Base-by-base conservation (phyloP, 2,888 invertebrate species). In the Drosophila affinis region DNA sequence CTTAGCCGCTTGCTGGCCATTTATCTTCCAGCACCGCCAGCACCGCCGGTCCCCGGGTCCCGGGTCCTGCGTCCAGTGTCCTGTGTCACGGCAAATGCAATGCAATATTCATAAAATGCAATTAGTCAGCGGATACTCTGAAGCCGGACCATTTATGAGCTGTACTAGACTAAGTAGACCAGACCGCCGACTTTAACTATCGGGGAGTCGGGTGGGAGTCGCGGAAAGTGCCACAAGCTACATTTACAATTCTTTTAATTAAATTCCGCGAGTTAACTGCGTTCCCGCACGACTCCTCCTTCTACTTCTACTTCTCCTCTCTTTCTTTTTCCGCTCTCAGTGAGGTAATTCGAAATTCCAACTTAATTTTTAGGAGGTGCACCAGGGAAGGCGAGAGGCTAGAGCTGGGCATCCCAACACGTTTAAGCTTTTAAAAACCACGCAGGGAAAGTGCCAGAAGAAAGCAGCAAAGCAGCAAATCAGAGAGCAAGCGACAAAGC, bases 181-280 rank as follows among this genome's bases (percentile, higher is more conserved):
- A 55, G 72, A 70, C 64, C 65, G 78, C 64, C 65, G 80, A 65
- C 70, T 75, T 70, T 76, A 78, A 82, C 79, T 75, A 73, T 67
- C 73, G 65, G 56, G 21, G 54, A 21, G 39, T 29, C 32, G 17
- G 44, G 45, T 45, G 34, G 3, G 34, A 34, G 10, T 29, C 34
- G 34, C 34, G 21, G 21, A 21, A 51, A 64, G 61, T 55, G 61
- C 60, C 61, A 58, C 61, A 56, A 76, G 74, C 75, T 75, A 71
- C 87, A 79, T 77, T 87, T 84, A 81, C 87, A 77, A 84, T 85
- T 81, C 89, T 87, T 84, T 87, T 85, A 85, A 88, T 85, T 85
- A 85, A 88, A 88, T 85, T 85, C 89, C 81, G 76, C 72, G 71
- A 78, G 75, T 52, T 59, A 62, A 75, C 73, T 61, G 69, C 79